Percentiles rank a stretch among this genome's conserved stretches.
These are phyloP conservation scores for Calliopum simillimum DNA, from an alignment of 2,888 invertebrate genomes.

Conservation along the genomic window DNA sequence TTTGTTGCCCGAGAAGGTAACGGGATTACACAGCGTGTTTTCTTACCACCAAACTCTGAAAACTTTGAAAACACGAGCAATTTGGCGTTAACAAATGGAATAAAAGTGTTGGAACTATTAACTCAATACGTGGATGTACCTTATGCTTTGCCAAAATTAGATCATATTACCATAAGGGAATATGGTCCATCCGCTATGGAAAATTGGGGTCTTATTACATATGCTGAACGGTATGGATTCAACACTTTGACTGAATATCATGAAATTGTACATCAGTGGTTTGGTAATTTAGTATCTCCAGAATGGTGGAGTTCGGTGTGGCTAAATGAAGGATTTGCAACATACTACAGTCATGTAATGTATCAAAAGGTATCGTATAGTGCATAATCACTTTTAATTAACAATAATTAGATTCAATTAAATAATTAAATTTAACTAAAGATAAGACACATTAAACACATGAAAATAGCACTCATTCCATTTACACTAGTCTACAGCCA, in stretches of 20 bases:
- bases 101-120: constrained; percentile 35
- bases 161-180: constrained; percentile 86
- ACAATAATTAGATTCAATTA: too few species aligned
- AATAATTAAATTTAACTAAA: too few species aligned
- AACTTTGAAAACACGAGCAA: constrained; percentile 21
- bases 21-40: constrained; percentile 51
- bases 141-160: constrained; percentile 79
- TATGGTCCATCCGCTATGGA: constrained; percentile 88
- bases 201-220: constrained; percentile 89
- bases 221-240: constrained; percentile 58
- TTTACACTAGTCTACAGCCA: too few species aligned
- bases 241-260: constrained; percentile 68
- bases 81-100: constrained; percentile 38
- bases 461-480: too few species aligned
- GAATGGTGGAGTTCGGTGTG: constrained; percentile 76
- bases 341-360: constrained; percentile 45
- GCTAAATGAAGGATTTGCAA: constrained; percentile 78
- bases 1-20: constrained; percentile 52
- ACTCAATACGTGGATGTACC: constrained; percentile 77
- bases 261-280: constrained; percentile 79
- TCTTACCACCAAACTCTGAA: constrained; percentile 45
- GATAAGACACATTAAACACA: too few species aligned
- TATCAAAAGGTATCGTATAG: constrained; percentile 42
- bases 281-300: constrained; percentile 77
- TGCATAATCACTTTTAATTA: too few species aligned